Evolutionary conservation across 30 jellyfish, hydroid and myxozoan genomes (phyloP).

Genomic region (Cassiopea xamachana): DNA sequence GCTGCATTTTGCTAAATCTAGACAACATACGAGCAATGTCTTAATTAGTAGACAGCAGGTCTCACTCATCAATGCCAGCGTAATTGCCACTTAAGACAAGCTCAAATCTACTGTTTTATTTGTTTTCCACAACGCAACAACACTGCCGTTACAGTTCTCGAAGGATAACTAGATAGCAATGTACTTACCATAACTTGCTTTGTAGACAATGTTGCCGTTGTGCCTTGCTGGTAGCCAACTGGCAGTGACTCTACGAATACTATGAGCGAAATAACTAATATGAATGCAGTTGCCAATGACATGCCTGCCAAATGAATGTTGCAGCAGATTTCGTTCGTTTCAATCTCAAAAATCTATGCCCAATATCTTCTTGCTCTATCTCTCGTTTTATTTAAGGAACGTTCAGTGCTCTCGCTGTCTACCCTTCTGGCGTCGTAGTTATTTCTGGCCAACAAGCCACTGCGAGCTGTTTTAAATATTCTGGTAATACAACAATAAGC

Average conservation of each 20-base stretch:
- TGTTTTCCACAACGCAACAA: neutral
- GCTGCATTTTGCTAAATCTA: too few relatives aligned
- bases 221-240: neutral
- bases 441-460: conserved; percentile 21
- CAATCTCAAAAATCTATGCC: neutral
- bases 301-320: neutral
- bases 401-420: conserved; percentile 4
- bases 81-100: too few relatives aligned
- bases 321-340: neutral
- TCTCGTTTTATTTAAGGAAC: neutral
- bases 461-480: conserved; percentile 58
- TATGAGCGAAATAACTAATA: neutral
- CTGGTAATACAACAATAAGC: conserved; percentile 69
- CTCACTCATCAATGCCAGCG: too few relatives aligned
- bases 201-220: conserved; percentile 35
- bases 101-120: too few relatives aligned
- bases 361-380: neutral
- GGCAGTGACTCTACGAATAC: conserved; percentile 48
- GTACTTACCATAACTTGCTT: conserved; percentile 59
- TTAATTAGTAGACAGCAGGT: neutral
- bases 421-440: conserved; percentile 22
- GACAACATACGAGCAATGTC: neutral
- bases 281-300: neutral
- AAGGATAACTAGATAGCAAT: neutral
- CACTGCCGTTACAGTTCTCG: neutral